Conservation (phyloP, 2,888 invertebrate genomes). For the Andrena flavipes region DNA sequence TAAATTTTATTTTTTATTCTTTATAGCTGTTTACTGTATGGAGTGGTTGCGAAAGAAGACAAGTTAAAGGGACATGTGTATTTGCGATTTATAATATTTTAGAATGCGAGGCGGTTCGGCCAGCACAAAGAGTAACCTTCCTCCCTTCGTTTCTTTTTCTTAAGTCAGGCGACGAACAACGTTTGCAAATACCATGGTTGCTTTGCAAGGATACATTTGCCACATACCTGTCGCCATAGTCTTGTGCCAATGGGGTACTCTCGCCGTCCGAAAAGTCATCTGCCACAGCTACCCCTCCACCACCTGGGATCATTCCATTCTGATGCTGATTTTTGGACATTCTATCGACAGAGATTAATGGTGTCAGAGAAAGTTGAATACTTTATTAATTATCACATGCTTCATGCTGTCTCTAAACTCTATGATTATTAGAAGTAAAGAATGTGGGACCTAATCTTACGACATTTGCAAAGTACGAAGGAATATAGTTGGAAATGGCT, state of each 20-base stretch:
- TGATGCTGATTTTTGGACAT: constrained; percentile 90
- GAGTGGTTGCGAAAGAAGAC: background rate
- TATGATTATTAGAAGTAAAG: too few relatives aligned
- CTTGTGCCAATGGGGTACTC: constrained; percentile 94
- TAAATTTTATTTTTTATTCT: background rate
- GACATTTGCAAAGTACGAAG: too few relatives aligned
- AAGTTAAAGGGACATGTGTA: background rate
- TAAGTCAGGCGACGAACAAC: background rate
- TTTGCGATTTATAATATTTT: constrained; percentile 5
- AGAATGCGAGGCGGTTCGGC: constrained; percentile 18
- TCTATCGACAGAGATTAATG: constrained; percentile 49
- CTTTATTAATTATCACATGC: too few relatives aligned
- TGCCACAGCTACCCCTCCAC: constrained; percentile 87
- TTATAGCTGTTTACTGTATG: background rate
- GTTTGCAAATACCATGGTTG: constrained; percentile 28
- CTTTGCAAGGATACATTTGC: constrained; percentile 19
- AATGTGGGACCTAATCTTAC: too few relatives aligned
- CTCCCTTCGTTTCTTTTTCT: background rate
- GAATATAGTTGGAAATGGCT: too few relatives aligned
- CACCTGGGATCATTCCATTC: constrained; percentile 86
- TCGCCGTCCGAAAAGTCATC: constrained; percentile 94
- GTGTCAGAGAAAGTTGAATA: too few relatives aligned
- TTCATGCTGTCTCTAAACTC: too few relatives aligned
- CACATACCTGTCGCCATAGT: constrained; percentile 95
- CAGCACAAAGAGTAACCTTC: constrained; percentile 5